Conservation (phyloP, 1,140 invertebrate genomes). For the Drosophila mojavensis region DNA sequence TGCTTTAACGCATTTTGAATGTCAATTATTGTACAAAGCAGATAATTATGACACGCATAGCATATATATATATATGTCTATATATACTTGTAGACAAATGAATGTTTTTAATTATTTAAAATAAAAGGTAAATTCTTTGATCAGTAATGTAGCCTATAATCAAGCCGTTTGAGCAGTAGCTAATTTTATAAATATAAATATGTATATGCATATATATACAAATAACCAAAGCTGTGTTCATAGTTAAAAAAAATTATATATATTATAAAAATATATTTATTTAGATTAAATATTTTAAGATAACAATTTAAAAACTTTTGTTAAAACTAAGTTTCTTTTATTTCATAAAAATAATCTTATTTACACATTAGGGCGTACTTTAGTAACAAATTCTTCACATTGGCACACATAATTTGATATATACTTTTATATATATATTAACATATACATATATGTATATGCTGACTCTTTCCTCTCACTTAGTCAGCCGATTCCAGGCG, state of each 20-base stretch:
- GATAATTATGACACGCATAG: conserved; percentile 4
- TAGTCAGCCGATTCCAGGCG: conserved; percentile 74
- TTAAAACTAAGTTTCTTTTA: background rate
- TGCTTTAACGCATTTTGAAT: conserved; percentile 5
- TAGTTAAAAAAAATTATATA: too few relatives aligned
- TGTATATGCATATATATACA: too few relatives aligned
- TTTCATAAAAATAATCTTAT: background rate
- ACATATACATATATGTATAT: conserved; percentile 9
- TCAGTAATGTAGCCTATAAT: too few relatives aligned
- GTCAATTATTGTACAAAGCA: background rate
- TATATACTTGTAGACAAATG: background rate
- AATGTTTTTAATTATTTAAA: background rate
- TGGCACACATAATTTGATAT: conserved; percentile 35
- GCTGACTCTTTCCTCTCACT: conserved; percentile 37
- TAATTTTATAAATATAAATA: too few relatives aligned
- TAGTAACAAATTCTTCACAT: background rate
- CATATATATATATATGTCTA: background rate
- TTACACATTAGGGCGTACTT: background rate
- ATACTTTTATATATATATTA: background rate
- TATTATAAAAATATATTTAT: too few relatives aligned
- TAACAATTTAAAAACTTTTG: too few relatives aligned
- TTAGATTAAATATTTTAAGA: too few relatives aligned
- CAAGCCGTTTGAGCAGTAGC: too few relatives aligned
- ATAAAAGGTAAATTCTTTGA: too few relatives aligned
- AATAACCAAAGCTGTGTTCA: too few relatives aligned